Base-by-base conservation (phyloP, 2,797 vertebrate genomes). In the Coracias cyanogaster region DNA sequence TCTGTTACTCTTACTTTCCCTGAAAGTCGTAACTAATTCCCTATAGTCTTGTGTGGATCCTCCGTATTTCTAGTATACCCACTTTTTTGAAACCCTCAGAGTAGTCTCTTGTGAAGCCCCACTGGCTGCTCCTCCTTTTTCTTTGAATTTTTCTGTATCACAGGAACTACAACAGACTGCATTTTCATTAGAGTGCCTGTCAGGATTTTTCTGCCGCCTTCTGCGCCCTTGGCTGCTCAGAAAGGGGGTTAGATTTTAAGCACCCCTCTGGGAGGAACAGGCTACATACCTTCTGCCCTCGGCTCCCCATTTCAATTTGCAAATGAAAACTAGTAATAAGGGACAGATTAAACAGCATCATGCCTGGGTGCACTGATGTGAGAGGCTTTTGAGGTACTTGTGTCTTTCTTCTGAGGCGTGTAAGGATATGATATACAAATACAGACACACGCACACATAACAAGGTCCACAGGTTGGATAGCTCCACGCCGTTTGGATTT, bases 1-100 rank as follows among this genome's bases (percentile, higher is more conserved):
- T 71, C 93, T 82, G 37, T 91, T 96, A 19, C 90, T 95, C 87
- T 95, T 67, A 95, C 51, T 96, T 92, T 91, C 71, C 17, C 43
- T 89, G 33, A 21, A 89, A 96, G 48, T 73, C 39, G 94, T 94
- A 85, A 86, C 89, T 77, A 78, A 80, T 94, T 82, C 94, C 96
- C 93, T 83, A 48, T 77, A 90, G 81, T 83, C 55, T 86, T 93
- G 49, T 70, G 86, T 87, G 76, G 51, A 93, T 95, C 67, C 92
- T 78, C 77, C 70, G 73, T 45, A 80, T 72, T 94, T 94, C 86
- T 72, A 82, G 26, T 58, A 22, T 24, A 71, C 69, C 20, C 0
- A 0, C 10, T 82, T 78, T 67, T 80, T 69, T 78, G 45, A 51
- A 92, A 65, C 22, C 66, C 48, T 87, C 37, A 29, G 79, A 81